Conservation (phyloP, 1,140 invertebrate genomes). For the Drosophila pandora region DNA sequence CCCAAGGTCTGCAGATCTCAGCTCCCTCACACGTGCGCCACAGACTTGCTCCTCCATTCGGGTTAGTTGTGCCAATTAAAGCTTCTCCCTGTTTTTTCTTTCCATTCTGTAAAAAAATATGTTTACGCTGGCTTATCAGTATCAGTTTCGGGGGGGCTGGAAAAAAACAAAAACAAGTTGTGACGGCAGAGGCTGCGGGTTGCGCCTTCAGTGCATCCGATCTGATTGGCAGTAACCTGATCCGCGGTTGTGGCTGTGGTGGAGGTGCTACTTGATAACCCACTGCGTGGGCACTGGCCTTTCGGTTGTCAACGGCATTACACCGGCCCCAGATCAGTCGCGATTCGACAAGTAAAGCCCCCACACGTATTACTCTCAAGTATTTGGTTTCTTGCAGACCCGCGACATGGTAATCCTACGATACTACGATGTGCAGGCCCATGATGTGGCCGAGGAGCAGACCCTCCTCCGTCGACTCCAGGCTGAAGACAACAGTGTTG, state of each 20-base stretch:
- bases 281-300: constrained; percentile 39
- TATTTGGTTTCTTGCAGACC: constrained; percentile 27
- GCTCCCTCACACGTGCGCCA: constrained; percentile 49
- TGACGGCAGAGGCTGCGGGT: constrained; percentile 60
- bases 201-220: constrained; percentile 35
- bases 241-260: constrained; percentile 36
- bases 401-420: constrained; percentile 67
- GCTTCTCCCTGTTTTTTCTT: not conserved
- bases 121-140: constrained; percentile 66
- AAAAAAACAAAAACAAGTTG: constrained; percentile 54
- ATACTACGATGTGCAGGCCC: constrained; percentile 59
- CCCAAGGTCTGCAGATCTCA: constrained; percentile 5
- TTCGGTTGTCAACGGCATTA: constrained; percentile 53
- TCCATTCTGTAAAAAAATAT: constrained; percentile 47
- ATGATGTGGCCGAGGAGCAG: constrained; percentile 43
- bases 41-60: constrained; percentile 42
- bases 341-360: constrained; percentile 9
- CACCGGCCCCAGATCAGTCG: constrained; percentile 34
- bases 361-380: constrained; percentile 25
- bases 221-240: constrained; percentile 57
- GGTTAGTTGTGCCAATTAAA: constrained; percentile 48
- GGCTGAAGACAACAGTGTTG: constrained; percentile 16
- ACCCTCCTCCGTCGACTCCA: constrained; percentile 48
- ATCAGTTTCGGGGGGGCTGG: constrained; percentile 8
- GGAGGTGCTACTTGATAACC: constrained; percentile 60